Conservation (phyloP, 2,113 vertebrate genomes). For the Synodontis membranacea region DNA sequence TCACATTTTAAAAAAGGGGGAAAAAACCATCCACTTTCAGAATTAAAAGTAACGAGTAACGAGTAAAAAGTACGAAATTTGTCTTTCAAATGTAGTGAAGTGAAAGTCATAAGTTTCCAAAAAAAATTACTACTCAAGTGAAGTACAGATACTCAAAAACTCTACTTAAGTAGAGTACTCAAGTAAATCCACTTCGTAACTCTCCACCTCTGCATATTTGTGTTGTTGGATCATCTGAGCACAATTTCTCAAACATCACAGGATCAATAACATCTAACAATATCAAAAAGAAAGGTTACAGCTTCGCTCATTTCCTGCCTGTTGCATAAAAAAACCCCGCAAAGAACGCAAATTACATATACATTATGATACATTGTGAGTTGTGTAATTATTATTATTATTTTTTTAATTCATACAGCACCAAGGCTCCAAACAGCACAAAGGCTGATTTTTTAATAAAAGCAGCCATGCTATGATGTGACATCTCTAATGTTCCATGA, state of each 20-base stretch:
- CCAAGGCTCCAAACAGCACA: not conserved
- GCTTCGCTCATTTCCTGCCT: not conserved
- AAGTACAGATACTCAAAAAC: too few species aligned
- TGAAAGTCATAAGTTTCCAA: too few species aligned
- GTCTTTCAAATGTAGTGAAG: too few species aligned
- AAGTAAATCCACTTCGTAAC: too few species aligned
- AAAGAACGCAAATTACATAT: not conserved
- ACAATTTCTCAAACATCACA: not conserved
- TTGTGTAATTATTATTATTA: not conserved
- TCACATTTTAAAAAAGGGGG: too few species aligned
- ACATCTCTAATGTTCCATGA: slow-evolving; percentile 32
- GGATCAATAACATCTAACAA: not conserved
- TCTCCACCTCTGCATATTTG: not conserved
- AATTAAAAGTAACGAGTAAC: too few species aligned
- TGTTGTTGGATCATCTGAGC: not conserved
- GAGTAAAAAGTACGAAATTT: too few species aligned
- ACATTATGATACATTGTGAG: not conserved
- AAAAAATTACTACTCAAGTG: too few species aligned
- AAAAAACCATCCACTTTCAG: too few species aligned
- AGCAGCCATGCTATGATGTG: slow-evolving; percentile 32
- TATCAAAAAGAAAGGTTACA: not conserved
- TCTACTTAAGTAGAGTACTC: too few species aligned
- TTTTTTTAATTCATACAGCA: not conserved
- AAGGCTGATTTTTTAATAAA: slow-evolving; percentile 39
- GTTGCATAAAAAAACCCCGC: not conserved